Evolutionary conservation across 2,888 invertebrate genomes (phyloP), one percentile per base, ranked within the genome.

Genomic region (Epicampocera succincta): DNA sequence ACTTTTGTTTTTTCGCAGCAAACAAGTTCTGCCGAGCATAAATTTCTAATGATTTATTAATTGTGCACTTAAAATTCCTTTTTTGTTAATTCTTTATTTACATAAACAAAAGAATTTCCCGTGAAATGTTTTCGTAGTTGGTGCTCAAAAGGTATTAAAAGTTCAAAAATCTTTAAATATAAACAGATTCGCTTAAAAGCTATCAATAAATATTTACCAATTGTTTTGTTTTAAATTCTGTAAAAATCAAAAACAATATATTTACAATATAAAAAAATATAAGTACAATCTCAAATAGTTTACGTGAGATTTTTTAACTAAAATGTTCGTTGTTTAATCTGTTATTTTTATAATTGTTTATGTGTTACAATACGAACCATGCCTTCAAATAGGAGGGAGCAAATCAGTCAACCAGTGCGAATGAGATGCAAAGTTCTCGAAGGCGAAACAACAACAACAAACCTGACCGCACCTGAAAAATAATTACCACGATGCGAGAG

Each of bases 141-240:
- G 11, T 13, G 17, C 3, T 50, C 2, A 21, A 38, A 13, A 48
- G 38, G 33, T 9, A 65, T 38, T 21, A n/a, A 33, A n/a, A 60
- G 60, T 60, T 60, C 60, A 25, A 44, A 60, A 42, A 60, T 15
- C 25, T 42, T 44, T 33, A n/a, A 13, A 33, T 4, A 61, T 46
- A 13, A 21, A 42, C 17, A 21, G 25, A 44, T 46, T 29, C 61
- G 3, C 46, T 61, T 2, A 61, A 46, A 29, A n/a, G 9, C 5
- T 8, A 61, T 2, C 29, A 25, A 61, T 2, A 44, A 44, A 17
- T 48, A 25, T 65, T 58, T 58, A 9, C 19, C 1, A 13, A 29
- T 19, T 11, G 13, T 2, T 33, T 48, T 29, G 46, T 63, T 33
- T 3, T 54, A 13, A 29, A 29, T 6, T 6, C 29, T 4, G 3